These are phyloP conservation scores for Zeuzera pyrina DNA, from an alignment of 2,888 invertebrate genomes.

Conservation along the genomic window DNA sequence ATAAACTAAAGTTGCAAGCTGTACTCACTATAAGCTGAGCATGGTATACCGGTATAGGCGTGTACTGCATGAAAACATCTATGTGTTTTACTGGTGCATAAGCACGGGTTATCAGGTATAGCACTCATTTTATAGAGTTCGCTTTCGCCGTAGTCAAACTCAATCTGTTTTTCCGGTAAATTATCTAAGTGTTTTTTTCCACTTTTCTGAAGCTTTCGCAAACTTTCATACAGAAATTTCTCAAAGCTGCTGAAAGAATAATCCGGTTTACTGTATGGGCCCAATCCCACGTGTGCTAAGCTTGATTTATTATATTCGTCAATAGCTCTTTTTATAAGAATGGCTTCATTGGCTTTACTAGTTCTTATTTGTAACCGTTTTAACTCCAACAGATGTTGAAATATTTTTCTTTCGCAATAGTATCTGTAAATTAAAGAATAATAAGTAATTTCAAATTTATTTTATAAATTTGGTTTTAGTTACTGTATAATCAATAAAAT, in stretches of 20 bases:
- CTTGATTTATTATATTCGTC: constrained; percentile 87
- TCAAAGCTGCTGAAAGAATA: constrained; percentile 86
- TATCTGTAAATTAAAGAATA: constrained; percentile 74
- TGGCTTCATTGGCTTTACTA: constrained; percentile 89
- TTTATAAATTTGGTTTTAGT: neutral
- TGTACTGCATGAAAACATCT: constrained; percentile 93
- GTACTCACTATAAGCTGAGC: constrained; percentile 88
- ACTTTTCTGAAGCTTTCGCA: constrained; percentile 83
- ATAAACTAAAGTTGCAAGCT: neutral
- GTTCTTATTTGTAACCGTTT: constrained; percentile 94
- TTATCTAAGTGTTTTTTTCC: constrained; percentile 76
- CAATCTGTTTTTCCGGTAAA: constrained; percentile 69
- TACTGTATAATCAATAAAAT: too few species aligned
- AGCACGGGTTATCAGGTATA: constrained; percentile 80
- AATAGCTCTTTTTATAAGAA: constrained; percentile 89
- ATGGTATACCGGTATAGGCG: constrained; percentile 91
- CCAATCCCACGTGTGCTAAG: constrained; percentile 75
- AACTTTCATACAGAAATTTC: constrained; percentile 89
- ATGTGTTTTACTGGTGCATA: constrained; percentile 90
- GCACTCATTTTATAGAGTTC: constrained; percentile 76
- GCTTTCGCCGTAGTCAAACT: constrained; percentile 65
- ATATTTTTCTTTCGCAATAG: constrained; percentile 91
- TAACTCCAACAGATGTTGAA: constrained; percentile 92
- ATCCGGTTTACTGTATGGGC: constrained; percentile 77
- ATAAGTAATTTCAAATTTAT: constrained; percentile 1